Evolutionary conservation across 2,888 invertebrate species (phyloP), one percentile per base, ranked within the genome.

Genomic region (Cyrtodaria siliqua): DNA sequence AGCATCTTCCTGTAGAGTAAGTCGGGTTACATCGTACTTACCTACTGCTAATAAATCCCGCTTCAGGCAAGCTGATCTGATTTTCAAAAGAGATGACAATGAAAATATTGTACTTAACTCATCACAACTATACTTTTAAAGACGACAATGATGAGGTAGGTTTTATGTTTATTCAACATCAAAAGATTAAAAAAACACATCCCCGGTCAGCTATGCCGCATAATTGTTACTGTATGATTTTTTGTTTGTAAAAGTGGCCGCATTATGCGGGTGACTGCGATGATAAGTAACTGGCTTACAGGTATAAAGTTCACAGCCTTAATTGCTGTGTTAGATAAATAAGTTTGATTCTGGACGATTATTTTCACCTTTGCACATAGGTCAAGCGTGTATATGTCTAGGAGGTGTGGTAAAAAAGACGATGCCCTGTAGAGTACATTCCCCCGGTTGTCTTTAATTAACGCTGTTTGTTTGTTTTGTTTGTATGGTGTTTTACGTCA

Each of bases 101-200:
- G 60, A 60, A 60, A 60, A 60, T 60, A 60, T 60, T 60, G 60
- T 60, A 60, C 60, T 60, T 60, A 60, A 60, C 60, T 60, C 60
- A 60, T 60, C 60, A 49, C 60, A 49, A 49, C 33, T 33, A 33
- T 12, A 12, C 33, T 33, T 33, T 33, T 33, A 33, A 33, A 33
- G 4, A 33, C 50, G 23, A 50, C 20, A 50, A 50, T 50, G 50
- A 20, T 12, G 50, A 20, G 50, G 50, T 50, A 50, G 50, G 24
- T 50, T 47, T 50, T 50, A 24, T 50, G 24, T 50, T 50, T 50
- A 50, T 20, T 23, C 50, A 50, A 18, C 24, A 50, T 50, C 50
- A 50, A 50, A 50, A 50, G 50, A 50, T 50, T 50, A 50, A 50
- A 33, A 33, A 33, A n/a, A n/a, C n/a, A 33, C 33, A 33, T 33